Evolutionary conservation across 2,888 invertebrate species (phyloP).

Genomic region (Odontothrips loti): DNA sequence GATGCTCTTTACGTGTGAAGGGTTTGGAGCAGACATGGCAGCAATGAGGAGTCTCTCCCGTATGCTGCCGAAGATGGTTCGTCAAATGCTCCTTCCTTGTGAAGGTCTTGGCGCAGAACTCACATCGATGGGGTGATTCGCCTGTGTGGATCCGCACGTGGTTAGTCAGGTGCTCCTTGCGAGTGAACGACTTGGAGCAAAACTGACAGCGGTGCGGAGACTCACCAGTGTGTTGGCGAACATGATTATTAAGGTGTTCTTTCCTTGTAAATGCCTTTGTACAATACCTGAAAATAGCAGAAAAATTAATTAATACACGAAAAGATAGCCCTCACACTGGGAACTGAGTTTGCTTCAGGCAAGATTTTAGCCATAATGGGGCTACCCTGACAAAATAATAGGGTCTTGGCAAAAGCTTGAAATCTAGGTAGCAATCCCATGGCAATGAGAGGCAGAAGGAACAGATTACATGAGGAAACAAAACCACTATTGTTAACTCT

Average conservation of each 20-base stretch:
- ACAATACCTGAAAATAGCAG: slow-evolving; percentile 39
- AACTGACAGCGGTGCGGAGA: slow-evolving; percentile 83
- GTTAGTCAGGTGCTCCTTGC: slow-evolving; percentile 43
- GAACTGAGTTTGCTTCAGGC: slow-evolving; percentile 22
- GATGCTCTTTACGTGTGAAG: slow-evolving; percentile 68
- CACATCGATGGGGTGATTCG: slow-evolving; percentile 73
- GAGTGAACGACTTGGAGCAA: slow-evolving; percentile 57
- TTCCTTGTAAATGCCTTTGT: slow-evolving; percentile 80
- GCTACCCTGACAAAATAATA: too few species aligned
- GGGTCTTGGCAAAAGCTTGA: too few species aligned
- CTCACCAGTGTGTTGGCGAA: slow-evolving; percentile 83
- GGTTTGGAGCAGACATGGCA: slow-evolving; percentile 71
- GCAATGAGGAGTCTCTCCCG: slow-evolving; percentile 52
- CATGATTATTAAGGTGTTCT: slow-evolving; percentile 83
- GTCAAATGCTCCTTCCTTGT: slow-evolving; percentile 71
- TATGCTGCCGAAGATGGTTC: slow-evolving; percentile 72
- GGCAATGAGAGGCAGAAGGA: too few species aligned
- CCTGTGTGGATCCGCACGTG: slow-evolving; percentile 44
- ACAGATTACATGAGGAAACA: too few species aligned
- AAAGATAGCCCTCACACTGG: neutral
- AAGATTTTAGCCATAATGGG: neutral
- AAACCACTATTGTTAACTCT: too few species aligned
- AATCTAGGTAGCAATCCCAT: too few species aligned
- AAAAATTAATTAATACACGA: slow-evolving; percentile 36
- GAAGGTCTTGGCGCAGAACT: slow-evolving; percentile 74